These are phyloP conservation scores for Timandra comae DNA, from an alignment of 2,888 invertebrate species.

Conservation along the genomic window DNA sequence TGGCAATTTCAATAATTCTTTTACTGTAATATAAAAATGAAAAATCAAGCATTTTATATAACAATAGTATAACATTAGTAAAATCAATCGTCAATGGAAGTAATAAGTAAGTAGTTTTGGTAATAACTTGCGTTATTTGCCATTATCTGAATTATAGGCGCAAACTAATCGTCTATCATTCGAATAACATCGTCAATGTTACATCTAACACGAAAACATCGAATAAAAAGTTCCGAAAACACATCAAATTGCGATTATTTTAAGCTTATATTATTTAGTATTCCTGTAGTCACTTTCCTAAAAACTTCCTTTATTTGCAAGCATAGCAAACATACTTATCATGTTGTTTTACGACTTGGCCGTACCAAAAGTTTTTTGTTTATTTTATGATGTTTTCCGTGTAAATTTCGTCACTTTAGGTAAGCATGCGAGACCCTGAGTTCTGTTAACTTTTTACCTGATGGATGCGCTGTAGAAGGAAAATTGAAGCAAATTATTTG, in stretches of 20 bases:
- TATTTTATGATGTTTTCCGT: conserved; percentile 31
- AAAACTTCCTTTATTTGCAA: conserved; percentile 28
- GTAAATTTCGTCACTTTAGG: conserved; percentile 27
- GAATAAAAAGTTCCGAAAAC: neutral
- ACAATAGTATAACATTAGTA: too few relatives aligned
- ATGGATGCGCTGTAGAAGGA: conserved; percentile 3
- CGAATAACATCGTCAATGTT: too few relatives aligned
- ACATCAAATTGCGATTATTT: neutral
- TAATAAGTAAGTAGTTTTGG: too few relatives aligned
- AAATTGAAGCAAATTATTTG: conserved; percentile 8
- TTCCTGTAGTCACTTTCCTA: conserved; percentile 19
- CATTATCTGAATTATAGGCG: too few relatives aligned
- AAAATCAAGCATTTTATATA: too few relatives aligned
- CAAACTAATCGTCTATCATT: too few relatives aligned
- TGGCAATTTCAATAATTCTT: too few relatives aligned
- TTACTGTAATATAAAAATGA: too few relatives aligned
- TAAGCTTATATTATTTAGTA: conserved; percentile 16
- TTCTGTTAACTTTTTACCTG: conserved; percentile 18
- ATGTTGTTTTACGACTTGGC: conserved; percentile 35
- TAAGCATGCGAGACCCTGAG: conserved; percentile 25
- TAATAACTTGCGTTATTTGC: too few relatives aligned
- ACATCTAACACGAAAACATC: too few relatives aligned
- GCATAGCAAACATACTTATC: conserved; percentile 28
- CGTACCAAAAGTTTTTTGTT: conserved; percentile 35
- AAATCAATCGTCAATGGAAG: too few relatives aligned